Base-by-base conservation (phyloP, 2,888 invertebrate species). In the Cylloceria caligata region DNA sequence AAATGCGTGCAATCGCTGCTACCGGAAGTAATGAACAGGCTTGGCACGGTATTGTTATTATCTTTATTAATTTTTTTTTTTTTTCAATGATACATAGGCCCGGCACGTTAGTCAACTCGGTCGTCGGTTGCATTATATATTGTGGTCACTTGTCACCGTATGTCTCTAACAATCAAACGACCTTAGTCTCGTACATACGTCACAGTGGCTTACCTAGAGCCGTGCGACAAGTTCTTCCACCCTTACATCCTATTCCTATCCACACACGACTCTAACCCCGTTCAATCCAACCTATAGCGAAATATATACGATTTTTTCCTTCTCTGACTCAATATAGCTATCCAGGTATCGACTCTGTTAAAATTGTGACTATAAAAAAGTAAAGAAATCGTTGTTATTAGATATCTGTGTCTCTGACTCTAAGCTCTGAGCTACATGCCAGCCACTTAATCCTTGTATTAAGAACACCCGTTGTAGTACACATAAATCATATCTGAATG, bases 51-150 rank as follows among this genome's bases (percentile, higher is more conserved):
- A 4, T 19, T 16, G 47, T 19, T 49, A 16, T 9, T 27, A 16
- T 34, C 39, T 68, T 47, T 62, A 36, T n/a, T 55, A 62, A 16
- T 65, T 71, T 13, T 52, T 69, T n/a, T 60, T 39, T 72, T 21
- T 30, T 55, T 55, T 62, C 34, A 62, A 71, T 19, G 49, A 57
- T 67, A 60, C 60, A 34, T 36, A 73, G 49, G 68, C 47, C 34
- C 57, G 21, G 62, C 62, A 47, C 62, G 42, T 74, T n/a, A 55
- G 74, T 71, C 76, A 55, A 78, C 77, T 73, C 78, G 69, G 71
- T 52, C 79, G 71, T 60, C 13, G 30, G 55, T 82, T 82, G 82
- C 82, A 82, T 82, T 75, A 82, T 82, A 67, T 52, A 82, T 81
- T 57, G n/a, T 27, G 45, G 39, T 74, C 69, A 45, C 71, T 75